These are phyloP conservation scores for Sterrhoptilus dennistouni DNA, from an alignment of 2,113 vertebrate species.

Conservation along the genomic window DNA sequence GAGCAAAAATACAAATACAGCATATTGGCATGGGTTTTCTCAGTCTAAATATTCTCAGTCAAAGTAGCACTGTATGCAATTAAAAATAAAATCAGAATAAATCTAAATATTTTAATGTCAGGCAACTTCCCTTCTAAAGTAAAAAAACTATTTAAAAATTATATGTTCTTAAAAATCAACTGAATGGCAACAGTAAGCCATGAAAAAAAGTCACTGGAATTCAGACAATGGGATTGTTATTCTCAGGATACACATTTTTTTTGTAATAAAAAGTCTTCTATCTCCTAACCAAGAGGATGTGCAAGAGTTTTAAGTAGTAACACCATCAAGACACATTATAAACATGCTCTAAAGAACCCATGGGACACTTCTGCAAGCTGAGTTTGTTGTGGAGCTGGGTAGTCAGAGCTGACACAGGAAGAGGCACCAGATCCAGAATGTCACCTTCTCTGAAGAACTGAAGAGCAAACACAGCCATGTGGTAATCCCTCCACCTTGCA, in stretches of 20 bases:
- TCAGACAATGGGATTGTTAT: neutral
- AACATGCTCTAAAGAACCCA: neutral
- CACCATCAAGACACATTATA: neutral
- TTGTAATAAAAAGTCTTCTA: neutral
- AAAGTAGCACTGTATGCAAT: neutral
- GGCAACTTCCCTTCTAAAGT: neutral
- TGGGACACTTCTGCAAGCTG: neutral
- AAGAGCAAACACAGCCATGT: neutral
- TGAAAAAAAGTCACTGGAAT: neutral
- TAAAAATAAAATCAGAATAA: conserved; percentile 22
- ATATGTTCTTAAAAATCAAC: neutral
- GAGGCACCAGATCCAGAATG: neutral
- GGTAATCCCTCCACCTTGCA: neutral
- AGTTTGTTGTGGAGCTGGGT: neutral
- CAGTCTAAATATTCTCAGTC: conserved; percentile 13
- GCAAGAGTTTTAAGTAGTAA: neutral
- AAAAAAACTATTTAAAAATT: neutral
- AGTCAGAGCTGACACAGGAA: neutral
- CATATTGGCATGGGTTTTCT: neutral
- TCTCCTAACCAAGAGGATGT: neutral
- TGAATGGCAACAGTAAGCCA: neutral
- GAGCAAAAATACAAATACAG: conserved; percentile 12
- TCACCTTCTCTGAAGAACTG: neutral
- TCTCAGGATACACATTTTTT: neutral
- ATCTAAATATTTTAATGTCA: neutral